A percentile compares a stretch with the other conserved stretches of the same genome.
Conservation (phyloP, 64 coral and sea anemone species). For the Exaiptasia diaphana region DNA sequence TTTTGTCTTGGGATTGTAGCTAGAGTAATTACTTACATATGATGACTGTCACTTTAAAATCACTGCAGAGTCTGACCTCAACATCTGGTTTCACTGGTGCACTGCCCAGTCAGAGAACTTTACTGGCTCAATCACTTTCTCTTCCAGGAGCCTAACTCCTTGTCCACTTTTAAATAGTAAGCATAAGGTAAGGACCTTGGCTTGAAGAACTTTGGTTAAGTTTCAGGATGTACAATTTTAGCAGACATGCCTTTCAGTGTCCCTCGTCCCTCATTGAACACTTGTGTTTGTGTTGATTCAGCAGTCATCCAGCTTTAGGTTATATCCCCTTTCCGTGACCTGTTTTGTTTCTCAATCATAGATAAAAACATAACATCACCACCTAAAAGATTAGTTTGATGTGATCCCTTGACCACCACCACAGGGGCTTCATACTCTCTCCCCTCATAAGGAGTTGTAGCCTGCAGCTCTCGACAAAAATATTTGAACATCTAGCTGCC, state of each 20-base stretch:
- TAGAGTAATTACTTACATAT: too few species aligned
- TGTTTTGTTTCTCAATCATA: neutral
- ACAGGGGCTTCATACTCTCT: too few species aligned
- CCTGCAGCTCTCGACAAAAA: too few species aligned
- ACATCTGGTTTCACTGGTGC: neutral
- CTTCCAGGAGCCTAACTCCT: neutral
- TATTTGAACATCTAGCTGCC: too few species aligned
- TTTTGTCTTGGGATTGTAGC: too few species aligned
- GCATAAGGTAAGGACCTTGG: slow-evolving; percentile 26
- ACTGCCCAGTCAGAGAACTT: slow-evolving; percentile 6
- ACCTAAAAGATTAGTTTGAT: neutral
- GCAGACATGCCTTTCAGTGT: neutral
- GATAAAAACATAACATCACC: neutral
- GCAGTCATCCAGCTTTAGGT: neutral
- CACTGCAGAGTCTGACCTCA: neutral
- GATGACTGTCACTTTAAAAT: neutral
- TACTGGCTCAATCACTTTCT: neutral
- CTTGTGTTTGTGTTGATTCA: neutral
- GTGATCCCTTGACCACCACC: neutral
- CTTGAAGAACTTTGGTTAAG: neutral
- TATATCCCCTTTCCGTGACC: neutral
- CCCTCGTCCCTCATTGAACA: neutral
- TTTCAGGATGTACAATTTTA: neutral
- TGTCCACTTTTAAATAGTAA: neutral
- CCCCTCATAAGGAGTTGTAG: too few species aligned